Evolutionary conservation across 92 coral and sea anemone species (phyloP), one percentile per base, ranked within the genome.

Genomic region (Virgularia gustaviana): DNA sequence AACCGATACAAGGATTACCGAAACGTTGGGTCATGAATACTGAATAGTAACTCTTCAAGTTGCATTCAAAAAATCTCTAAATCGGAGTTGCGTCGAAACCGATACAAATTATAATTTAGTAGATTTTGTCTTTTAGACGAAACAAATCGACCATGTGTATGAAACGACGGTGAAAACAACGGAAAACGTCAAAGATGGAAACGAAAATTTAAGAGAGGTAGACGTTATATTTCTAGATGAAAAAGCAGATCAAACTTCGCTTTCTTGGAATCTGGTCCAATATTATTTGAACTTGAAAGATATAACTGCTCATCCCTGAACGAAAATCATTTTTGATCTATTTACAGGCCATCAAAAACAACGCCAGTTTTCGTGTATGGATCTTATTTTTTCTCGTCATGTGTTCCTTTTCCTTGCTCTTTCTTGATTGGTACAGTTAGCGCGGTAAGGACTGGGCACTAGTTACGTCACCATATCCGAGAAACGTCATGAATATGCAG

Each of bases 311-410:
- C 13, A 43, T 13, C 51, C 20, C 9, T 9, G 47, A 41, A n/a
- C 9, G 9, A 41, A 41, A 41, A 41, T 41, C 9, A 41, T 41
- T 2, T 54, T 55, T 33, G 36, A n/a, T n/a, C n/a, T n/a, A n/a
- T n/a, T n/a, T 62, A 34, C 85, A 94, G 99, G 99, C 99, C n/a
- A 94, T 94, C 67, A 94, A 87, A 83, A 94, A 94, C 79, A 94
- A 94, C 72, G 99, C 99, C 31, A 94, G 94, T 41, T 94, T 94
- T 67, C 86, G 99, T 49, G 99, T 94, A 2, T 94, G 99, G 99
- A 89, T 94, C 44, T 72, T 94, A 65, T 94, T 94, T 75, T 89
- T 94, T 61, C 83, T 94, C 54, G 96, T 94, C 65, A 94, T 94
- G 99, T 94, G 99, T 45, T 94, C 99, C 0, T 82, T 94, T 70